Base-by-base conservation (phyloP, 2,888 invertebrate genomes). In the Adelognathus sp. region DNA sequence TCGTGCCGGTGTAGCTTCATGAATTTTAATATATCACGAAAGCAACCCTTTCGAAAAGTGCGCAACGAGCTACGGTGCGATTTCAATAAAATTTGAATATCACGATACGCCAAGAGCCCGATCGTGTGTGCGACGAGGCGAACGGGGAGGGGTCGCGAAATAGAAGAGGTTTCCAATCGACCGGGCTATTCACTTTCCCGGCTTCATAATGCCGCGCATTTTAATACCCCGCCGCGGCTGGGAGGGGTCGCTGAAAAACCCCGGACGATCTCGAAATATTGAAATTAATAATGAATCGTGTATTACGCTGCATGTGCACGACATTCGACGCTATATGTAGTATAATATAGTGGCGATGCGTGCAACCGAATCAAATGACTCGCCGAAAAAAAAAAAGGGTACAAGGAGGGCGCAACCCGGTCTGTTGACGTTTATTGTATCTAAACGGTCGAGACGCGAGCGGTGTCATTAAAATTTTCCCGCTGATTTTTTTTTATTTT, bases 401-500 rank as follows among this genome's bases (percentile, higher is more conserved):
- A 72, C 72, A 81, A 84, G 81, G 80, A 86, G 85, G 88, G 88
- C 85, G 86, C 86, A 85, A 66, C 84, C 85, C 82, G 84, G 81
- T 85, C 86, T 87, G 86, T 87, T 88, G 88, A 90, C 88, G 88
- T 90, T 90, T 89, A 91, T 91, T 90, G 89, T 90, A 83, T 82
- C 83, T 87, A 90, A 91, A 88, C 88, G 89, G 86, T 79, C 82
- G 85, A 84, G 83, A 82, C 21, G 36, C 69, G 14, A 66, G 41
- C 83, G 86, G 84, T 81, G 87, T 86, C 86, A 90, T 90, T 89
- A 89, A 89, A 87, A 89, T 85, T 86, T 88, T 83, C 84, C 83
- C 78, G 85, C 83, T 77, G 80, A 79, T 76, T 82, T 81, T 74
- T 67, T 76, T 54, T 69, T 44, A 80, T 44, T 79, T 73, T 81